A percentile compares a stretch with the other conserved stretches of the same genome.
These are phyloP conservation scores for Hypercompe scribonia DNA, from an alignment of 2,888 invertebrate species.

Conservation along the genomic window DNA sequence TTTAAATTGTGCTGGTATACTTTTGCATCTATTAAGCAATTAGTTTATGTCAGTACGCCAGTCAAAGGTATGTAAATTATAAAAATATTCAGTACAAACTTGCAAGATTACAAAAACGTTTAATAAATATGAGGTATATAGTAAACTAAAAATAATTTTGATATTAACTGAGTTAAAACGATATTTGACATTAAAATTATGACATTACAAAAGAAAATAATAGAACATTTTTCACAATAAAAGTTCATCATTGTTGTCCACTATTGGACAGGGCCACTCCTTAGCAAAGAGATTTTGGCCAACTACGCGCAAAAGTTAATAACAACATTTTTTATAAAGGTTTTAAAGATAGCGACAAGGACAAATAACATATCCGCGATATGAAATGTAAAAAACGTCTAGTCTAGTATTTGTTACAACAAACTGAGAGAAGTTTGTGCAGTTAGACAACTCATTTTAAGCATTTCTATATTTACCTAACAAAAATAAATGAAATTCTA, in stretches of 20 bases:
- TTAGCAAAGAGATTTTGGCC: too few species aligned
- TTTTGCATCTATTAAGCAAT: constrained; percentile 8
- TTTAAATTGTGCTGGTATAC: too few species aligned
- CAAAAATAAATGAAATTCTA: not conserved
- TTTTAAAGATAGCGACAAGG: not conserved
- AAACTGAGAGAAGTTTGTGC: not conserved
- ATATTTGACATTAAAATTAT: not conserved
- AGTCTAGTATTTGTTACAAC: not conserved
- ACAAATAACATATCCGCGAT: not conserved
- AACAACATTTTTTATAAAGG: not conserved
- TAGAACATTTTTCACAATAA: not conserved
- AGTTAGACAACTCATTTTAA: not conserved
- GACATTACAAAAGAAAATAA: not conserved
- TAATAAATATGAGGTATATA: not conserved
- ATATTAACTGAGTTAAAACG: not conserved
- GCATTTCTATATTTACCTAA: not conserved
- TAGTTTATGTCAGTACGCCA: not conserved
- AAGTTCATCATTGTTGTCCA: too few species aligned
- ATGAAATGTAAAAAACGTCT: not conserved
- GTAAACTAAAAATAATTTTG: not conserved
- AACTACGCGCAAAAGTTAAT: too few species aligned
- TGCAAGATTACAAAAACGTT: not conserved
- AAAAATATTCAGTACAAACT: not conserved
- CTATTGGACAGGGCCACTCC: too few species aligned
- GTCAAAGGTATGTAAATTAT: not conserved